Evolutionary conservation across 2,797 vertebrate species (phyloP).

Genomic region (Enteromius argenteus): DNA sequence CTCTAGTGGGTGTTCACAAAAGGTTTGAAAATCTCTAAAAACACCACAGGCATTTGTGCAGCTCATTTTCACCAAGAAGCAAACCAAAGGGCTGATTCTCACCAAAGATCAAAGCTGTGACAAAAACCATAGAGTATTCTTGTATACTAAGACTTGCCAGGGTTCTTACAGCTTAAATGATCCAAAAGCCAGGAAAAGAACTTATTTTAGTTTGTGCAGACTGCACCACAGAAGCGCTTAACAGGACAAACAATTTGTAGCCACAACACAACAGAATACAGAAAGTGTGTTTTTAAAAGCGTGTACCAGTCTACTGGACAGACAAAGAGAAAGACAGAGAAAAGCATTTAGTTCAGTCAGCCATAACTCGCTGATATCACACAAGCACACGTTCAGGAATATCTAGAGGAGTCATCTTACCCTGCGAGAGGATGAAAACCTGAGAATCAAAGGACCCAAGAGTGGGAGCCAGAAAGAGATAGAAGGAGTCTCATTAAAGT

Average conservation of each 20-base stretch:
- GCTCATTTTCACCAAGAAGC: background rate
- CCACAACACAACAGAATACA: background rate
- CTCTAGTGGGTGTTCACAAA: background rate
- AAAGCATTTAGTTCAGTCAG: conserved; percentile 10
- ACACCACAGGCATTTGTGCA: conserved; percentile 13
- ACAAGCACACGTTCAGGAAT: background rate
- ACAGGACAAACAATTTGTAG: background rate
- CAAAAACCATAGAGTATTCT: background rate
- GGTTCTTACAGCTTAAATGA: background rate
- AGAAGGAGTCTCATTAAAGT: conserved; percentile 40
- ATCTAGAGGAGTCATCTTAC: conserved; percentile 27
- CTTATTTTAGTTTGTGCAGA: background rate
- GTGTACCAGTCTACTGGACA: conserved; percentile 2
- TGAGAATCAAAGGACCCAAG: conserved; percentile 38
- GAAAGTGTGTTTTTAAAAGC: background rate
- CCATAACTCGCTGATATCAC: conserved; percentile 19
- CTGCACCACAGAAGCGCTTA: background rate
- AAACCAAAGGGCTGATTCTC: conserved; percentile 8
- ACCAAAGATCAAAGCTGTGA: conserved; percentile 19
- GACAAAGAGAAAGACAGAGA: conserved; percentile 10
- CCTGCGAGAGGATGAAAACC: conserved; percentile 25
- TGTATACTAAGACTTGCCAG: background rate
- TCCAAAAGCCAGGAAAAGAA: background rate
- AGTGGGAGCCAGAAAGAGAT: conserved; percentile 29
- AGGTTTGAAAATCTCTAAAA: background rate